Evolutionary conservation across 30 jellyfish, hydroid and myxozoan genomes (phyloP), one percentile per base, ranked within the genome.

Genomic region (Aurelia aurita): DNA sequence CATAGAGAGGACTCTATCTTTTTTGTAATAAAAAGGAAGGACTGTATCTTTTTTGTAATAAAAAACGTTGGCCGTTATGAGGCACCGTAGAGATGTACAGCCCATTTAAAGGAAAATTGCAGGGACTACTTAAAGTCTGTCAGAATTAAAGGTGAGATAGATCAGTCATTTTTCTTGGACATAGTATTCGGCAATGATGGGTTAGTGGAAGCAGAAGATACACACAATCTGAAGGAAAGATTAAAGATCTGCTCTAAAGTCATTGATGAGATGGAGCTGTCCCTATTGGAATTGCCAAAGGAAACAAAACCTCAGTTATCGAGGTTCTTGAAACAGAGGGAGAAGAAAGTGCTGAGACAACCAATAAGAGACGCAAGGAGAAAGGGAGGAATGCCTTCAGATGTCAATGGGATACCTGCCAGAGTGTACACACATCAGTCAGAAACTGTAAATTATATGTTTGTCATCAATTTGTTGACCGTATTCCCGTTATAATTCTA

Each of bases 181-280:
- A 71, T 71, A 18, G 72, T 71, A 12, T 71, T 71, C 22, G 83
- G 83, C 11, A 73, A 71, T 15, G 43, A 71, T 16, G 83, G 83
- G 39, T 51, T 71, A 9, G 72, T 71, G 43, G 83, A 71, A 26
- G 32, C 83, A 29, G 83, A 27, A 10, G 28, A 71, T 71, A 28
- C 31, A 44, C 26, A 10, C 9, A 74, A 71, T 51, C 73, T 71
- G 83, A 39, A n/a, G 18, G 11, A 5, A 15, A 20, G 73, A 10
- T 29, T 71, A 26, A 65, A 21, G 20, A 16, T 16, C 11, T n/a
- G n/a, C n/a, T n/a, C n/a, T n/a, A n/a, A n/a, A n/a, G n/a, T n/a
- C n/a, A n/a, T n/a, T n/a, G n/a, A n/a, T n/a, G n/a, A n/a, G n/a
- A n/a, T n/a, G n/a, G n/a, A n/a, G 26, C 12, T 9, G 14, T 9